Evolutionary conservation across 2,797 vertebrate genomes (phyloP), one percentile per base, ranked within the genome.

Genomic region (Crenuchus spilurus): DNA sequence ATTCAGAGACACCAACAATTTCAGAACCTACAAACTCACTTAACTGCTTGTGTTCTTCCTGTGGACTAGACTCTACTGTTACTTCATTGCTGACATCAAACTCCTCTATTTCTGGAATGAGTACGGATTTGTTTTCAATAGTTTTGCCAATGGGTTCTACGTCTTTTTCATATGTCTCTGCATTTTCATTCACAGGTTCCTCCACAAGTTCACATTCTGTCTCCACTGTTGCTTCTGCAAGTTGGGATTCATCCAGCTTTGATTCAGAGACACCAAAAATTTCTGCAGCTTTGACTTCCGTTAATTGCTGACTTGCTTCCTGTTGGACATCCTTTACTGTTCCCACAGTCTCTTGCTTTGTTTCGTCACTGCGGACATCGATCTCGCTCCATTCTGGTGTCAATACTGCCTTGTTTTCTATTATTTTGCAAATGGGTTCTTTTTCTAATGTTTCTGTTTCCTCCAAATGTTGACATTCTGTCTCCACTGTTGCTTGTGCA

Each of bases 321-420:
- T 6, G n/a, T 11, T 49, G 69, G 70, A 83, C 74, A 70, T 63
- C 30, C 0, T 67, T 48, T 20, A 4, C 79, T 72, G 8, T 78
- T 83, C 83, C 84, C 78, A 82, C 79, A 80, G 87, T 76, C 69
- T 75, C 70, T 84, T 82, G 86, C 79, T 77, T 76, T 78, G 77
- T 77, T 77, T 84, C 89, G 76, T 83, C 82, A 78, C 49, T 7
- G 24, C n/a, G 3, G 16, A 13, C 10, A 30, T 48, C 41, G 26
- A 30, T 49, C 2, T 2, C 26, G 74, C 46, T 39, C 77, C 83
- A 87, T 88, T 90, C 87, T 88, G 86, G 79, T 76, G 31, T 64
- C 1, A 39, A n/a, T 70, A n/a, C 10, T 13, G 1, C 41, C 24
- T 61, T 48, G 57, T 51, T 54, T 22, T 75, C 35, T 28, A 1